Percentiles rank a stretch among this genome's conserved stretches.
Evolutionary conservation across 2,888 invertebrate genomes (phyloP).

Genomic region (Capitulum mitella): DNA sequence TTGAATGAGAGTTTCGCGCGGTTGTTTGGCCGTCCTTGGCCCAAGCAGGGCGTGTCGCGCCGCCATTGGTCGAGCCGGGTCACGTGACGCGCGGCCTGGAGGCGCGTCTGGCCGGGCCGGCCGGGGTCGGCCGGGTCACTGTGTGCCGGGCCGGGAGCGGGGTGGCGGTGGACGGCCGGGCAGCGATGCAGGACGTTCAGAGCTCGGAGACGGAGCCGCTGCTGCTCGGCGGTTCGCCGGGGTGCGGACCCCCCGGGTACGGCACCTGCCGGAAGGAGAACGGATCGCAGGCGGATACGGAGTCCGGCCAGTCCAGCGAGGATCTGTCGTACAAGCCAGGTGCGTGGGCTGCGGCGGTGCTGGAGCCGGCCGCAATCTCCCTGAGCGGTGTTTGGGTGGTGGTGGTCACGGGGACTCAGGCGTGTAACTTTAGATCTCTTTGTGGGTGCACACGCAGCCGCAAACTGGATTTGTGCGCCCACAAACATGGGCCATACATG

Average conservation of each 20-base stretch:
- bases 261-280: constrained; percentile 1
- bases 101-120: not conserved
- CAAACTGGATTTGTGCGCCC: too few species aligned
- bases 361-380: too few species aligned
- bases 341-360: too few species aligned
- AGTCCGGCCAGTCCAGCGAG: not conserved
- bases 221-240: not conserved
- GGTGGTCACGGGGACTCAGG: too few species aligned
- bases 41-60: not conserved
- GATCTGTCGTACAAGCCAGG: not conserved
- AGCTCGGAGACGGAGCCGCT: not conserved
- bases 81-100: not conserved
- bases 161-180: not conserved
- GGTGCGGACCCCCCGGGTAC: not conserved
- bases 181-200: not conserved
- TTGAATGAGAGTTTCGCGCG: too few species aligned
- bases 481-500: too few species aligned
- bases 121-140: not conserved
- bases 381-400: too few species aligned
- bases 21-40: too few species aligned
- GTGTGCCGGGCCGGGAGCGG: not conserved
- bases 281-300: not conserved
- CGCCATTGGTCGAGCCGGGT: not conserved
- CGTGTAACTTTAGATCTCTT: too few species aligned
- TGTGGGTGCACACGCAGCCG: too few species aligned